Evolutionary conservation across 1,140 invertebrate species (phyloP), one percentile per base, ranked within the genome.

Genomic region (Hycleus phaleratus): DNA sequence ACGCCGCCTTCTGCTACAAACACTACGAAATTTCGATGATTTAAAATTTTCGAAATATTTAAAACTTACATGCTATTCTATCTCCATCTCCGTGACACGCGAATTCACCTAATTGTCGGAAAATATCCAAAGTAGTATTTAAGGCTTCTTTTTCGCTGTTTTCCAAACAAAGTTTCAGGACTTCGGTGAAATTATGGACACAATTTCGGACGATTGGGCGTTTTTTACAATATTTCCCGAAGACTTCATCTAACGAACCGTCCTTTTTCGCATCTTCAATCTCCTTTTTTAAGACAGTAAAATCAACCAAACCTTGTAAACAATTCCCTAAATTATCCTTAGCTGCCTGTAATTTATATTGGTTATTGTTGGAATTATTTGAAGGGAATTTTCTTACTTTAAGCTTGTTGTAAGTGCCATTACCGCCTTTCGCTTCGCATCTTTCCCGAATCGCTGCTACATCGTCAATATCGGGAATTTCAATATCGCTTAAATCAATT

Each of bases 1-100:
- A 59, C 40, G 24, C 69, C 69, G 10, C 65, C 65, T 63, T 71
- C 68, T 26, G 69, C 69, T 18, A 71, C 63, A 60, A 71, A 71
- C 66, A 71, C 69, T 71, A 46, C 18, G 42, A 68, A 69, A 60
- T 10, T 39, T 49, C n/a, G 11, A 40, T 44, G 26, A 42, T 52
- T 56, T 9, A 25, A 25, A 43, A 50, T 46, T 47, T 56, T 42
- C 9, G 40, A 7, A 26, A 25, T 4, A 12, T 6, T 6, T 26
- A 11, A 56, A 32, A 55, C n/a, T 79, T 74, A 88, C 86, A 76
- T 2, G 88, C 88, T 65, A 91, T 85, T 61, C 87, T 81, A 70
- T 91, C 87, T 4, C 89, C 89, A 61, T 89, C 87, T 59, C 87
- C 88, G 49, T 76, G 81, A 66, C 89, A 91, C 12, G 85, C 75